Evolutionary conservation across 2,113 vertebrate species (phyloP), one percentile per base, ranked within the genome.

Genomic region (Nycticebus coucang): DNA sequence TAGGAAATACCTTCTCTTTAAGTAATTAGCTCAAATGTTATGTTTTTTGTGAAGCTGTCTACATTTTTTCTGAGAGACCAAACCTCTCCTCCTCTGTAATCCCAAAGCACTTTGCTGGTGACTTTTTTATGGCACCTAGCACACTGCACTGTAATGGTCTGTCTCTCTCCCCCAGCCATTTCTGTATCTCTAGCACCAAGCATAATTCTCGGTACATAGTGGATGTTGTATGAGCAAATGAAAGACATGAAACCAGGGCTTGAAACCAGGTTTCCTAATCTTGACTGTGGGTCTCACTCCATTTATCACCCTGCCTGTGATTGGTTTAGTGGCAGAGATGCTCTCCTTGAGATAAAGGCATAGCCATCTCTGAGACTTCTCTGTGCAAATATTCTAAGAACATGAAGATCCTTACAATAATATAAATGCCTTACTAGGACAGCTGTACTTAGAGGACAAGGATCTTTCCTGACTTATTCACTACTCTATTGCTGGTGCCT

Each of bases 11-110:
- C 55, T 81, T n/a, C 62, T 86, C n/a, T 37, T 83, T 86, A 77
- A 96, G 86, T 85, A 81, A 72, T 77, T 94, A 85, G 69, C 50
- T 97, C 64, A 79, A 57, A 97, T 92, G 86, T 89, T 90, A 75
- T 82, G 77, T 89, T 57, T 91, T 93, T 35, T 91, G 18, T 88
- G 89, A 97, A 72, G 57, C n/a, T 78, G 24, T 91, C 60, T 85
- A 21, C 57, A 81, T 94, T 97, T 89, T 87, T 24, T 68, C 68
- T 57, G 59, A 79, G n/a, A 93, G 53, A 86, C 24, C 87, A 87
- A 91, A 82, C 26, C 74, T 30, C n/a, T 89, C 30, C 30, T 21
- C 22, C 83, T 91, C 50, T 89, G 17, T 88, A 89, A 93, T 83
- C 93, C 74, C 57, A 64, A 94, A 97, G 50, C 50, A 95, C 30